Evolutionary conservation across 2,113 vertebrate genomes (phyloP).

Genomic region (Cichladusa arquata): DNA sequence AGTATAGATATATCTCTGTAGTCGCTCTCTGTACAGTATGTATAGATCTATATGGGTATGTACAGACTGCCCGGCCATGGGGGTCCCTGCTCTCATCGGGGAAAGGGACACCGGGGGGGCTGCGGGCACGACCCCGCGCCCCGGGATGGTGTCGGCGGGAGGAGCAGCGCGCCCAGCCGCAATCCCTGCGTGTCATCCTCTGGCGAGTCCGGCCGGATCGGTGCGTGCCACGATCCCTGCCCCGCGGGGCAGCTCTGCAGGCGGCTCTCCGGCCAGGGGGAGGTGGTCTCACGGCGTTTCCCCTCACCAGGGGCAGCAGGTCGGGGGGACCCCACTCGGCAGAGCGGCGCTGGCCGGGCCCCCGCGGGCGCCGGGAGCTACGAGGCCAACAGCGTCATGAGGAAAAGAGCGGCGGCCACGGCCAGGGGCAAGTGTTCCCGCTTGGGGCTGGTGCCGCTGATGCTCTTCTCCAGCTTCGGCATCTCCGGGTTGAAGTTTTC

Average conservation of each 20-base stretch:
- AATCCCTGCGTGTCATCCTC: not conserved
- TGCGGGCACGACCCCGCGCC: not conserved
- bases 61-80: conserved; percentile 10
- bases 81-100: not conserved
- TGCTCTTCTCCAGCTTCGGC: conserved; percentile 95
- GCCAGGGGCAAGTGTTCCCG: conserved; percentile 90
- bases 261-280: not conserved
- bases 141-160: not conserved
- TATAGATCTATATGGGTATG: conserved; percentile 65
- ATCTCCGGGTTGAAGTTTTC: conserved; percentile 88
- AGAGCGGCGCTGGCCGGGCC: conserved; percentile 1
- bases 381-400: conserved; percentile 86
- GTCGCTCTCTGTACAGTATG: conserved; percentile 63
- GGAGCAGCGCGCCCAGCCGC: not conserved
- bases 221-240: not conserved
- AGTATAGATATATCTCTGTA: conserved; percentile 45
- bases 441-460: conserved; percentile 93
- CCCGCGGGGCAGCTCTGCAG: not conserved
- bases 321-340: conserved; percentile 41
- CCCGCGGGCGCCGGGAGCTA: conserved; percentile 71
- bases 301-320: conserved; percentile 9
- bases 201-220: not conserved
- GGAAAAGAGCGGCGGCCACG: conserved; percentile 84
- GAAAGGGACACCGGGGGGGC: not conserved
- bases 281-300: not conserved